These are phyloP conservation scores for Aramus guarauna DNA, from an alignment of 2,113 vertebrate genomes.

Conservation along the genomic window DNA sequence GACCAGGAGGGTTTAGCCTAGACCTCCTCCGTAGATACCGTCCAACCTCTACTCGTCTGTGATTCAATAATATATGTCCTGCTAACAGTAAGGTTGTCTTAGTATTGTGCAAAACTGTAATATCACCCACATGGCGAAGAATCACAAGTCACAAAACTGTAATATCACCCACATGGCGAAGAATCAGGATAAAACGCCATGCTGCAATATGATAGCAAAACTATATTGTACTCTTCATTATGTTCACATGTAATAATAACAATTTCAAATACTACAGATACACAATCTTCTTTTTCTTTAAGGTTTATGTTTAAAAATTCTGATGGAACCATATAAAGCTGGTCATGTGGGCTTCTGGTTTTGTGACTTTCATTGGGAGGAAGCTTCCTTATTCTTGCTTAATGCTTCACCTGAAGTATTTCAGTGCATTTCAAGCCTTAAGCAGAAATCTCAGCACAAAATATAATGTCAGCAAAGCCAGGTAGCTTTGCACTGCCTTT, in stretches of 20 bases:
- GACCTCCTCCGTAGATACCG: background rate
- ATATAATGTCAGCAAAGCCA: background rate
- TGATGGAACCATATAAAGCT: background rate
- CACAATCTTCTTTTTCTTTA: background rate
- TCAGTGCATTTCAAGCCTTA: background rate
- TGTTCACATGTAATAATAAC: background rate
- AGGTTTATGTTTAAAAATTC: background rate
- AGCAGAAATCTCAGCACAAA: background rate
- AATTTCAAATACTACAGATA: background rate
- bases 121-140: background rate
- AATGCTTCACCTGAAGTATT: background rate
- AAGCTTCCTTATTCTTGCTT: background rate
- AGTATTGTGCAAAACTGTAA: background rate
- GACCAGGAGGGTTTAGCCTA: background rate
- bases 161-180: background rate
- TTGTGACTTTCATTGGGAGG: background rate
- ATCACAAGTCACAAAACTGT: no score
- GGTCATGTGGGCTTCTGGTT: background rate
- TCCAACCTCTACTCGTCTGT: background rate
- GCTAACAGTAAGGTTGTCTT: background rate
- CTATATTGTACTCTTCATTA: background rate
- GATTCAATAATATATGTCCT: background rate
- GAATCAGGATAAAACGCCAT: background rate
- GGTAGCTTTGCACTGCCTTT: constrained; percentile 1
- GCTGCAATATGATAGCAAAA: background rate